phyloP scores from a whole-genome alignment of 2,888 invertebrate genomes.

The Tenthredo notha region DNA sequence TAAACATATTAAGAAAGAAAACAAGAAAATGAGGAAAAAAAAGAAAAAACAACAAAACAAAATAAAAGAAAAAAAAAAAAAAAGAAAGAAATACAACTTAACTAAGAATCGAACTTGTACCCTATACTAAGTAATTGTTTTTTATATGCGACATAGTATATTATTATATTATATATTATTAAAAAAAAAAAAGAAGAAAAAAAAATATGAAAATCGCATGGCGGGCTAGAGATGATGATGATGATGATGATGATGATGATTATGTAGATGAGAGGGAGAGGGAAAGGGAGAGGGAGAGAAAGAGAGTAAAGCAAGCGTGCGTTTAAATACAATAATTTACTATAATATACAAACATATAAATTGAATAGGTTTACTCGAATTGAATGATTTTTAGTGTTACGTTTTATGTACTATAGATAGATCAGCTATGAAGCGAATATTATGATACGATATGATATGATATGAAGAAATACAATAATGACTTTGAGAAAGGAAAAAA shows the following conservation, averaged over 20 bases:
- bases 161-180: conserved; percentile 73
- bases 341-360: conserved; percentile 64
- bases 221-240: conserved; percentile 49
- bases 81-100: conserved; percentile 66
- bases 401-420: conserved; percentile 73
- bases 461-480: conserved; percentile 70
- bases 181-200: conserved; percentile 58
- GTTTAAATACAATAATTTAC: conserved; percentile 71
- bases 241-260: background rate
- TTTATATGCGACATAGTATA: conserved; percentile 77
- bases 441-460: conserved; percentile 58
- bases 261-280: background rate
- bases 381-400: conserved; percentile 71
- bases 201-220: conserved; percentile 61
- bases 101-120: conserved; percentile 74
- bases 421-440: conserved; percentile 53
- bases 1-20: conserved; percentile 53
- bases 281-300: conserved; percentile 61
- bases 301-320: conserved; percentile 68
- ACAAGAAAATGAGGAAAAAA: conserved; percentile 55
- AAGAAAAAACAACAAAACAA: conserved; percentile 48
- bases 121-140: conserved; percentile 76
- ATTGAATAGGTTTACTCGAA: conserved; percentile 68
- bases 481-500: conserved; percentile 54
- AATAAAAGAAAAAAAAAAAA: conserved; percentile 56